These are phyloP conservation scores for Platysteira castanea DNA, from an alignment of 2,113 vertebrate species.

Conservation along the genomic window DNA sequence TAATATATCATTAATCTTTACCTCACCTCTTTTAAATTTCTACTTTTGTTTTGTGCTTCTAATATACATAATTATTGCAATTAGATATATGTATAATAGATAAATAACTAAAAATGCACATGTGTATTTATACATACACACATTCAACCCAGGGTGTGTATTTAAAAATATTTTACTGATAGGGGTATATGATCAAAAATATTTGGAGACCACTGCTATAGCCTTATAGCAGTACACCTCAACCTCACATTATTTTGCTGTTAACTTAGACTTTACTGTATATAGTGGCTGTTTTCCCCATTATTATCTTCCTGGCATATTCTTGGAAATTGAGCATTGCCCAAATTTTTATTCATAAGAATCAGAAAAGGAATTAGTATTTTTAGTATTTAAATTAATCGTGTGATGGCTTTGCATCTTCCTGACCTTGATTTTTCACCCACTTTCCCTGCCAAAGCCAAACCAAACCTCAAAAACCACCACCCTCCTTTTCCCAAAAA, in stretches of 20 bases:
- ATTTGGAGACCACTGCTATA: background rate
- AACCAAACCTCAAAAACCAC: background rate
- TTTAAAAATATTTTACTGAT: background rate
- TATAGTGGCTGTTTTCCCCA: background rate
- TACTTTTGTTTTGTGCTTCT: background rate
- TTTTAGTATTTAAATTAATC: background rate
- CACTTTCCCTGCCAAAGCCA: background rate
- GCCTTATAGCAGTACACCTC: background rate
- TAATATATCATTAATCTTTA: background rate
- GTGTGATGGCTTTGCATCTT: rapidly evolving
- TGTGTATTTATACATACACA: rapidly evolving
- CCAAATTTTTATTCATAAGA: background rate
- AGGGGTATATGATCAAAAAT: rapidly evolving
- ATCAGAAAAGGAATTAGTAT: background rate
- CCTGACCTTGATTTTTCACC: background rate
- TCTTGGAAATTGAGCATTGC: background rate
- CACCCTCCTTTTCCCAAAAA: background rate
- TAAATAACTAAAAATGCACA: background rate
- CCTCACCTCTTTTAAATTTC: background rate
- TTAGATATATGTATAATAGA: background rate
- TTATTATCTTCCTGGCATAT: background rate
- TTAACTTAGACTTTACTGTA: background rate
- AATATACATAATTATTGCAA: background rate
- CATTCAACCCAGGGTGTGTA: rapidly evolving
- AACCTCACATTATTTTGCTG: background rate